phyloP scores from a whole-genome alignment of 2,888 invertebrate species.

The Oxytorus armatus region DNA sequence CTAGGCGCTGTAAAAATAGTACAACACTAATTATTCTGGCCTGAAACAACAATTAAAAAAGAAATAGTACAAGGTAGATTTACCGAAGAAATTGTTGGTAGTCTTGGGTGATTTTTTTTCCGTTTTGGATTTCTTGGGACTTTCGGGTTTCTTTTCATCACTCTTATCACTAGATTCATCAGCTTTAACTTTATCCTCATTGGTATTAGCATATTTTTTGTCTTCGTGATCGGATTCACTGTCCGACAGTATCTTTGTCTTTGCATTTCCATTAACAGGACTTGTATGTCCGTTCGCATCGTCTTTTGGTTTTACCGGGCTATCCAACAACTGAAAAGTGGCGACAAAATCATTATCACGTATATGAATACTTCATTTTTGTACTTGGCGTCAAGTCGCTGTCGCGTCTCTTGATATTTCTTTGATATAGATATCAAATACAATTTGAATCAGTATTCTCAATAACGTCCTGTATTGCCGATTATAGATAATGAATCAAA shows the following conservation, averaged over 20 bases:
- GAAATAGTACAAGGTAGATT: neutral
- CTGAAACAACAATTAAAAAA: conserved; percentile 1
- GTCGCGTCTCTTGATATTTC: too few species aligned
- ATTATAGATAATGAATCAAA: too few species aligned
- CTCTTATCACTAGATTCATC: conserved; percentile 57
- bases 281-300: conserved; percentile 23
- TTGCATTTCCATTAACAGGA: conserved; percentile 28
- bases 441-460: too few species aligned
- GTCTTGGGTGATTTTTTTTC: conserved; percentile 64
- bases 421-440: too few species aligned
- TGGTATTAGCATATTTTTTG: conserved; percentile 62
- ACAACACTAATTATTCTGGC: neutral
- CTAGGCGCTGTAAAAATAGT: conserved; percentile 66
- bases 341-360: conserved; percentile 7
- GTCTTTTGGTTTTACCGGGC: conserved; percentile 70
- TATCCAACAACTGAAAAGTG: conserved; percentile 69
- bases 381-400: too few species aligned
- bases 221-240: conserved; percentile 60
- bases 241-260: conserved; percentile 56
- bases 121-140: conserved; percentile 60
- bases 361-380: neutral
- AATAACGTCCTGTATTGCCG: too few species aligned
- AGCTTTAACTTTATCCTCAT: conserved; percentile 3
- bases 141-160: conserved; percentile 50
- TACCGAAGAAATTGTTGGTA: conserved; percentile 61